Base-by-base conservation (phyloP, 2,113 vertebrate genomes). In the Cygnus buccinator region DNA sequence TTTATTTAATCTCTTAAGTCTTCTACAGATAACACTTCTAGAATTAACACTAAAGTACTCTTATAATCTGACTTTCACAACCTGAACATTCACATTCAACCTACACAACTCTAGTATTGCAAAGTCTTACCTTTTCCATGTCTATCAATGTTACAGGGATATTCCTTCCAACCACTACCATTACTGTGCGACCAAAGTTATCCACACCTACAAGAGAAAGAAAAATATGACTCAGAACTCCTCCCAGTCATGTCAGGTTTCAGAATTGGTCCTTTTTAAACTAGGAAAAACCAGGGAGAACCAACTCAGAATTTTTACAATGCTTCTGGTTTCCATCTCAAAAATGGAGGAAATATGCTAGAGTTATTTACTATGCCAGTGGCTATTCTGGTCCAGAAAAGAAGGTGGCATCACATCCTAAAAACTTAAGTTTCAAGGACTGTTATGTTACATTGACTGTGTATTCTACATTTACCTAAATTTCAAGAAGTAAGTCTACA, bases 131-230 rank as follows among this genome's bases (percentile, higher is more conserved):
- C 99, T 99, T 99, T 94, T 99, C 99, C 87, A 99, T 97, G 92
- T 99, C 99, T 87, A 99, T 99, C 46, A 99, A 82, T 0, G 99
- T 99, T 33, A 99, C 98, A 0, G 99, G 99, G 93, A 99, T 99
- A 96, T 99, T 99, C 94, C 99, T 98, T 96, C 99, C 99, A 26
- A 99, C 99, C 9, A 99, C 97, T 44, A 99, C 99, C 98, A 99
- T 99, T 90, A 99, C 99, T 0, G 99, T 99, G 83, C 99, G 98
- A 48, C 99, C 99, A 92, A 98, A 99, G 86, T 98, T 98, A 93
- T 99, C 99, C 74, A 99, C 98, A 96, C 99, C 99, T 99, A 94
- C 6, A 84, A 89, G 92, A n/a, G 58, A 87, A 89, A 96, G 13
- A 65, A 89, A 71, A 37, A 26, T 2, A 16, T 0, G 8, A 17